A percentile compares a stretch with the other conserved stretches of the same genome.
Evolutionary conservation across 2,113 vertebrate species (phyloP).

Genomic region (Arothron firmamentum): DNA sequence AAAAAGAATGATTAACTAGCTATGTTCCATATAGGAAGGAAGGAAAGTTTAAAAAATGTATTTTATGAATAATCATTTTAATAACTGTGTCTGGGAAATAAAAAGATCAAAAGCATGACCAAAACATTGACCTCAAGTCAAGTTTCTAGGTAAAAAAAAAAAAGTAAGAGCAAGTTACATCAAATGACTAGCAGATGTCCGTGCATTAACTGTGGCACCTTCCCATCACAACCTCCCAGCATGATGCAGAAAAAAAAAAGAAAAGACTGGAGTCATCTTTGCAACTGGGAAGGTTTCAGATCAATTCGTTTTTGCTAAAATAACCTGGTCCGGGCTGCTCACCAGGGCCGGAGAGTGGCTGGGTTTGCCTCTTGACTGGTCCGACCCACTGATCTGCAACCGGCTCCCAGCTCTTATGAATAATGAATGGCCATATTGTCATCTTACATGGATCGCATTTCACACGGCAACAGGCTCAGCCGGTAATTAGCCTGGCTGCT

Average conservation of each 20-base stretch:
- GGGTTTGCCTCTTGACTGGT: conserved; percentile 63
- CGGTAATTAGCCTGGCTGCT: conserved; percentile 58
- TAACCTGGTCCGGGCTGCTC: no score
- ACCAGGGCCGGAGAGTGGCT: no score
- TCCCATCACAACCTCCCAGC: conserved; percentile 26
- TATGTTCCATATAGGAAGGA: not conserved
- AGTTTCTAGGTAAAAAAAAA: conserved; percentile 38
- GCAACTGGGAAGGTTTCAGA: no score
- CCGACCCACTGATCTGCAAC: conserved; percentile 64
- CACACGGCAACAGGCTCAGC: conserved; percentile 56
- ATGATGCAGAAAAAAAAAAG: conserved; percentile 27
- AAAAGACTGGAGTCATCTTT: not conserved
- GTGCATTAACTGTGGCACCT: conserved; percentile 26
- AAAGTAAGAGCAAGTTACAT: conserved; percentile 2
- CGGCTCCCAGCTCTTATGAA: conserved; percentile 65
- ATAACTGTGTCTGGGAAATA: not conserved
- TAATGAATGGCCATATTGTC: conserved; percentile 77
- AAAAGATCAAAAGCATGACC: not conserved
- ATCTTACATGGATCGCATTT: conserved; percentile 70
- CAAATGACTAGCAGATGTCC: conserved; percentile 67
- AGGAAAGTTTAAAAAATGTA: not conserved
- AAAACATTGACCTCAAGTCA: conserved; percentile 27
- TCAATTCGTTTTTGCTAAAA: no score
- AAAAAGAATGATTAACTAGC: no score
- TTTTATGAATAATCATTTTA: not conserved